These are phyloP conservation scores for Lycodopsis pacificus DNA, from an alignment of 2,797 vertebrate genomes.

Conservation along the genomic window DNA sequence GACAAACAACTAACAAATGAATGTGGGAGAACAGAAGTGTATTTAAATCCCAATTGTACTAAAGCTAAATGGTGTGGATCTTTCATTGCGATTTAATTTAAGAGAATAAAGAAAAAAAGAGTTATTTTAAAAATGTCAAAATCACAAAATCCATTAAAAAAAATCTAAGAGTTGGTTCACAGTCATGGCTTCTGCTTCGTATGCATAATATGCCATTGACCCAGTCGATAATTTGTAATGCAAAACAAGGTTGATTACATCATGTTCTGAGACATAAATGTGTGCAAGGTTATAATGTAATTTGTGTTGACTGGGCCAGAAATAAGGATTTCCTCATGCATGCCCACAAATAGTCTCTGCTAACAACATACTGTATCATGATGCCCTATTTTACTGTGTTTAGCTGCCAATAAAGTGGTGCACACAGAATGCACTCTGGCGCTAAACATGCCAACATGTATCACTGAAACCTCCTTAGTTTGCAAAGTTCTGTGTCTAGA, in stretches of 20 bases:
- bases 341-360: constrained; percentile 41
- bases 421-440: background rate
- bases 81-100: constrained; percentile 40
- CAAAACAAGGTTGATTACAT: constrained; percentile 28
- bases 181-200: constrained; percentile 1
- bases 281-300: constrained; percentile 31
- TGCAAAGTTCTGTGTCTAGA: constrained; percentile 48
- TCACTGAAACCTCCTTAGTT: constrained; percentile 24
- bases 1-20: constrained; percentile 69
- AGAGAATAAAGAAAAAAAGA: constrained; percentile 23
- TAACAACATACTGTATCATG: constrained; percentile 6
- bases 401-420: constrained; percentile 19
- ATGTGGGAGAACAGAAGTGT: constrained; percentile 58
- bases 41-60: constrained; percentile 55
- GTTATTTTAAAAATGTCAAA: constrained; percentile 9
- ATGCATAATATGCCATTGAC: constrained; percentile 8
- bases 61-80: constrained; percentile 41
- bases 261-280: constrained; percentile 18
- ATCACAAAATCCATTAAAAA: constrained; percentile 7
- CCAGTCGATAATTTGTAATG: constrained; percentile 15
- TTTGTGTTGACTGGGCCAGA: constrained; percentile 19
- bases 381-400: background rate
- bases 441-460: constrained; percentile 15
- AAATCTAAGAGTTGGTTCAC: constrained; percentile 1
- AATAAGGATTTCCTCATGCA: constrained; percentile 39